Percentiles rank a stretch among this genome's conserved stretches.
phyloP scores from a whole-genome alignment of 2,888 invertebrate genomes.

The Crepidodera aurea region DNA sequence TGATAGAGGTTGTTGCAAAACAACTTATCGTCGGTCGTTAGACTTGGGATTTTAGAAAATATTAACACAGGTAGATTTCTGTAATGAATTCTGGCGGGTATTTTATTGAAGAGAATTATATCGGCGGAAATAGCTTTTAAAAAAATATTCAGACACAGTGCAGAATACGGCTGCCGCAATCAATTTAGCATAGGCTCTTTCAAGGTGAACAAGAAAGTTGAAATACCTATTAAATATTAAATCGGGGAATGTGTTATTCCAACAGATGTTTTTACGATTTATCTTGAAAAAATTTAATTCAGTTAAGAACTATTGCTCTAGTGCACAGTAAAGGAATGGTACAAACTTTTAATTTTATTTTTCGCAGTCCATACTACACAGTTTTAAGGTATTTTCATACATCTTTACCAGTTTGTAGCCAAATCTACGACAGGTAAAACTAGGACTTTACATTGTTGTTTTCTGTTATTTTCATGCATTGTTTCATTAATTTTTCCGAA shows the following conservation, averaged over 20 bases:
- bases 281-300: too few relatives aligned
- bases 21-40: neutral
- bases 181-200: slow-evolving; percentile 42
- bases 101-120: slow-evolving; percentile 14
- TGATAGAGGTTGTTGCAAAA: neutral
- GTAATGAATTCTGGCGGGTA: slow-evolving; percentile 1
- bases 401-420: too few relatives aligned
- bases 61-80: slow-evolving; percentile 11
- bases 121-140: slow-evolving; percentile 34
- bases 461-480: slow-evolving; percentile 66
- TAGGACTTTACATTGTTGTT: too few relatives aligned
- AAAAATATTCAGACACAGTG: slow-evolving; percentile 40
- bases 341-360: too few relatives aligned
- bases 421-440: too few relatives aligned
- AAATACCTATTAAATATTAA: slow-evolving; percentile 48
- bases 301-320: too few relatives aligned
- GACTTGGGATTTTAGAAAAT: neutral
- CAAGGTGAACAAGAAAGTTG: slow-evolving; percentile 54
- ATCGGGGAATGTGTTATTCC: slow-evolving; percentile 24
- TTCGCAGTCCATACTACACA: too few relatives aligned
- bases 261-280: slow-evolving; percentile 22
- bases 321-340: too few relatives aligned
- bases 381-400: too few relatives aligned
- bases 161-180: slow-evolving; percentile 18
- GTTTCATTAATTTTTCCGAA: slow-evolving; percentile 64